A percentile compares a stretch with the other conserved stretches of the same genome.
Conservation (phyloP, 1,140 invertebrate species). For the Lethrus apterus region DNA sequence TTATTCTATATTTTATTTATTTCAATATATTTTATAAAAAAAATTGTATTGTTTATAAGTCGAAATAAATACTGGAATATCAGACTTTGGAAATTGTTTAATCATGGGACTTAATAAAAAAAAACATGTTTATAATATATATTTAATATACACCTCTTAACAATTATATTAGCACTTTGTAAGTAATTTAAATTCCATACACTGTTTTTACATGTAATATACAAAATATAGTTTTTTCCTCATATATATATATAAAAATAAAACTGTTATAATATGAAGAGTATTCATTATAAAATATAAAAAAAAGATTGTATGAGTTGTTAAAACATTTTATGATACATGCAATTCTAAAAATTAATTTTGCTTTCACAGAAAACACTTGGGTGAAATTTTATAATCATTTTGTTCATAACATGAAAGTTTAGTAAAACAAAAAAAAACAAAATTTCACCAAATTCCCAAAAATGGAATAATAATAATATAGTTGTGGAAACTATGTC, state of each 20-base stretch:
- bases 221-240: slow-evolving; percentile 17
- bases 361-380: slow-evolving; percentile 31
- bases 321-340: slow-evolving; percentile 3
- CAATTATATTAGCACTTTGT: slow-evolving; percentile 18
- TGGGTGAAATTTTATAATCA: slow-evolving; percentile 18
- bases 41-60: too few relatives aligned
- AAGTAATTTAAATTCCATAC: slow-evolving; percentile 16
- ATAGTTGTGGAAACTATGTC: too few relatives aligned
- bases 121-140: slow-evolving; percentile 21
- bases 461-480: background rate
- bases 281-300: slow-evolving; percentile 5
- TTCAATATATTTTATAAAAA: too few relatives aligned
- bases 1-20: too few relatives aligned
- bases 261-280: slow-evolving; percentile 8
- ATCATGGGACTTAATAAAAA: too few relatives aligned
- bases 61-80: too few relatives aligned
- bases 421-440: background rate
- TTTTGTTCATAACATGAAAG: background rate
- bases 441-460: background rate
- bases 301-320: slow-evolving; percentile 10
- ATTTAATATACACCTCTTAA: slow-evolving; percentile 25
- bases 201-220: slow-evolving; percentile 28
- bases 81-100: too few relatives aligned
- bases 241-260: slow-evolving; percentile 14
- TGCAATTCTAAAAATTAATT: background rate